Evolutionary conservation across 2,888 invertebrate species (phyloP).

Genomic region (Nephrocerus scutellatus): DNA sequence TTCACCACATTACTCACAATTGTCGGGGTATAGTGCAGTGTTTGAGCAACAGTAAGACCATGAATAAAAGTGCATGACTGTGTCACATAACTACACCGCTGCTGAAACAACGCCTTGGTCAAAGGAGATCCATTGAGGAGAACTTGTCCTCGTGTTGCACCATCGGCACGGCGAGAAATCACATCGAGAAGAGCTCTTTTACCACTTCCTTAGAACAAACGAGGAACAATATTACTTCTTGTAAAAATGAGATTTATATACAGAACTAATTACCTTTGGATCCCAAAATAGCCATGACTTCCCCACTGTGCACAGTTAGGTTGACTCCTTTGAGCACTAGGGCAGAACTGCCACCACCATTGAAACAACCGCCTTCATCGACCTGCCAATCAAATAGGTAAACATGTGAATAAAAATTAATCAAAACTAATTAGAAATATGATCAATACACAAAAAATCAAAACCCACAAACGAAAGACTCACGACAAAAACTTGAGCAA

Average conservation of each 20-base stretch:
- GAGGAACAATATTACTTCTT: neutral
- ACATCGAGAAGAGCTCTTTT: slow-evolving; percentile 92
- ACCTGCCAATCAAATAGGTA: slow-evolving; percentile 51
- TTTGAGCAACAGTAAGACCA: slow-evolving; percentile 82
- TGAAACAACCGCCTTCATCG: slow-evolving; percentile 68
- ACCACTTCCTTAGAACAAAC: slow-evolving; percentile 67
- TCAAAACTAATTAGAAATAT: neutral
- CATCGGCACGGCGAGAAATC: slow-evolving; percentile 72
- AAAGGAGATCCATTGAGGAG: slow-evolving; percentile 80
- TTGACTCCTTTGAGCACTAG: slow-evolving; percentile 89
- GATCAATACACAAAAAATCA: neutral
- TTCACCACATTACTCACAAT: slow-evolving; percentile 51
- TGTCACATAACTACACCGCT: slow-evolving; percentile 81
- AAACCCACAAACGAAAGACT: neutral
- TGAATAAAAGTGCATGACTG: slow-evolving; percentile 79
- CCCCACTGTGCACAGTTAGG: slow-evolving; percentile 83
- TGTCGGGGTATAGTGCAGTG: slow-evolving; percentile 70
- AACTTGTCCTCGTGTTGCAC: slow-evolving; percentile 81
- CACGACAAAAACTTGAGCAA: neutral
- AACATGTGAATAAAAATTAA: neutral
- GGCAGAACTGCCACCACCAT: slow-evolving; percentile 73
- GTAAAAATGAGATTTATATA: neutral
- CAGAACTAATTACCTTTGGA: slow-evolving; percentile 64
- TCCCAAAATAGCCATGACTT: slow-evolving; percentile 86
- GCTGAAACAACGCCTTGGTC: slow-evolving; percentile 72